phyloP scores from a whole-genome alignment of 2,888 invertebrate species.

The Sesia apiformis region DNA sequence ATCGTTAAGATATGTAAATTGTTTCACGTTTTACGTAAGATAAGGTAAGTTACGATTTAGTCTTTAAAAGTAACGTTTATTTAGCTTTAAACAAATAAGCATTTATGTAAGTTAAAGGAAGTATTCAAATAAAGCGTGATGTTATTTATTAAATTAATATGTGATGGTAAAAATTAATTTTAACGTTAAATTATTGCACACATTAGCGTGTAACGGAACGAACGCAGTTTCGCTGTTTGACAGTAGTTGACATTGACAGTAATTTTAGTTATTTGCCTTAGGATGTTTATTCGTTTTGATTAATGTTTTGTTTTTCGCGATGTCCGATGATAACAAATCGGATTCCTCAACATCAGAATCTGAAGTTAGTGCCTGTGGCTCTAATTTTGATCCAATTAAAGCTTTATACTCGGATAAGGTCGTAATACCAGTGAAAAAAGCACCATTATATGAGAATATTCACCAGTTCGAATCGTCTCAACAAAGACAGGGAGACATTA shows the following conservation, averaged over 20 bases:
- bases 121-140: no score
- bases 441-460: slow-evolving; percentile 80
- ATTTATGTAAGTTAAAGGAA: no score
- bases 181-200: no score
- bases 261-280: neutral
- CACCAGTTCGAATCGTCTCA: slow-evolving; percentile 68
- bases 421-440: slow-evolving; percentile 69
- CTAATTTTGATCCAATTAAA: slow-evolving; percentile 80
- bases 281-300: neutral
- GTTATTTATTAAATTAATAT: no score
- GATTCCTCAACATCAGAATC: slow-evolving; percentile 59
- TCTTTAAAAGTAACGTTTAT: no score
- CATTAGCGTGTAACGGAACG: no score
- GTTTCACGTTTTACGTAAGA: neutral
- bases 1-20: neutral
- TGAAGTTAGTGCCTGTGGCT: slow-evolving; percentile 52
- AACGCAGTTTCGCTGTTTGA: neutral
- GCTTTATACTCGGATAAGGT: slow-evolving; percentile 77
- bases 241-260: neutral
- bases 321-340: slow-evolving; percentile 37
- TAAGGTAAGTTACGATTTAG: no score
- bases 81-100: no score
- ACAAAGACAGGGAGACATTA: slow-evolving; percentile 16
- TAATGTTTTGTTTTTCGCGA: slow-evolving; percentile 11
- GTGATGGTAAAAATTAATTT: no score